A percentile compares a stretch with the other conserved stretches of the same genome.
phyloP scores from a whole-genome alignment of 1,140 invertebrate genomes.

The Ectropis grisescens region DNA sequence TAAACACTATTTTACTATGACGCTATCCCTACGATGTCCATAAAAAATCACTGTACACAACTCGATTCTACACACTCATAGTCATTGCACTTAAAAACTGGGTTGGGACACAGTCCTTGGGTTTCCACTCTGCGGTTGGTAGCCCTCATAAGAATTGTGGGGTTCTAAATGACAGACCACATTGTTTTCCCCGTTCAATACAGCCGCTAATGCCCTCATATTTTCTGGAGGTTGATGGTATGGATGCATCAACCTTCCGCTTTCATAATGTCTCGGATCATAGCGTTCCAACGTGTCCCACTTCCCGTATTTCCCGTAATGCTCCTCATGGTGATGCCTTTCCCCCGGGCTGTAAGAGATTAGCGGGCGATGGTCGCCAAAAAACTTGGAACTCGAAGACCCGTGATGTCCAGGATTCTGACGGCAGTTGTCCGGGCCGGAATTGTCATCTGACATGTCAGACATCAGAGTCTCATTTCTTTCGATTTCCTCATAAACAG shows the following conservation, averaged over 20 bases:
- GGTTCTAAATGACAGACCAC: conserved; percentile 87
- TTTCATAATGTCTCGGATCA: conserved; percentile 56
- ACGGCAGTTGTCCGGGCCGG: conserved; percentile 81
- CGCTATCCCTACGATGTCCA: conserved; percentile 42
- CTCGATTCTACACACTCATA: too few relatives aligned
- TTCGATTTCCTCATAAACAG: conserved; percentile 87
- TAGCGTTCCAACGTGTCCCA: conserved; percentile 74
- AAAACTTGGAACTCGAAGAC: conserved; percentile 78
- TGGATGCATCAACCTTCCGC: conserved; percentile 57
- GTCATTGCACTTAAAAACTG: conserved; percentile 42
- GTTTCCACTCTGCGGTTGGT: conserved; percentile 70
- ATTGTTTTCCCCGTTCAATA: conserved; percentile 83
- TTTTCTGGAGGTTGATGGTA: conserved; percentile 66
- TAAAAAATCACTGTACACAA: conserved; percentile 59
- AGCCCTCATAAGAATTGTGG: conserved; percentile 64
- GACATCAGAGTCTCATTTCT: conserved; percentile 80
- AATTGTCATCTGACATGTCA: conserved; percentile 85
- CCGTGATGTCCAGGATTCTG: conserved; percentile 54
- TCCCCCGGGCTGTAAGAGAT: conserved; percentile 77
- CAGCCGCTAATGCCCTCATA: conserved; percentile 79
- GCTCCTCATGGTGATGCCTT: conserved; percentile 67
- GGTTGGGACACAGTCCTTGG: conserved; percentile 71
- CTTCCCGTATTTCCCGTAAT: conserved; percentile 67
- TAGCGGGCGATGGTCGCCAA: conserved; percentile 84
- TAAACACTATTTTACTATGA: conserved; percentile 51